Base-by-base conservation (phyloP, 1,140 invertebrate genomes). In the Apis cerana region DNA sequence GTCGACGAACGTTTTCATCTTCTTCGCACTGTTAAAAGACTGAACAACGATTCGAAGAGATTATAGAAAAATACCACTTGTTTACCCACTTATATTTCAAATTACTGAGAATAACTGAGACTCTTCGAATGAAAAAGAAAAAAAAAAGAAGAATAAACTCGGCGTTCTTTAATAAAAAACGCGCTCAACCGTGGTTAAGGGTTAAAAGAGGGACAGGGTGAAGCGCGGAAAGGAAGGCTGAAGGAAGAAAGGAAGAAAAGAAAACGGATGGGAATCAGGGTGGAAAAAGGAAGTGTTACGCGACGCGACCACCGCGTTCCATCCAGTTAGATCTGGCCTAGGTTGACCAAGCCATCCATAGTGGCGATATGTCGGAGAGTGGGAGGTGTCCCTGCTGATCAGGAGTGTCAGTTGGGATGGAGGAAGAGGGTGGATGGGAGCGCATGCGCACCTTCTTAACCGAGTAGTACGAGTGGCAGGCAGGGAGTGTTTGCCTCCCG, bases 401-500 rank as follows among this genome's bases (percentile, higher is more conserved):
- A 52, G 27, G 81, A 52, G 81, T 83, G 81, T 83, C 56, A 50
- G 72, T 81, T 33, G 80, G 43, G 62, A 54, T 68, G 62, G 52
- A 68, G 58, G 52, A 71, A 82, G 50, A 79, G 81, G 58, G 81
- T 78, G 58, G 58, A 67, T 64, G 67, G 67, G 27, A 67, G 72
- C 81, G 81, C 81, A 83, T 83, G 81, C 81, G 81, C 81, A 15
- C 19, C n/a, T 69, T 3, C 33, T n/a, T 17, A 19, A 9, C 23
- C 89, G 89, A 27, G 27, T 27, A 27, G 15, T 50, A 33, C 79
- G 27, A 4, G 87, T 23, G 84, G 76, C 50, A 87, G 89, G n/a
- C 27, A 27, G 27, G 27, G 27, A 27, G 27, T 61, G 87, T 82
- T 5, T 88, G 82, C 11, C 79, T 2, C 27, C 2, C 19, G 10